Base-by-base conservation (phyloP, 2,888 invertebrate genomes). In the Acanthosepion lycidas region DNA sequence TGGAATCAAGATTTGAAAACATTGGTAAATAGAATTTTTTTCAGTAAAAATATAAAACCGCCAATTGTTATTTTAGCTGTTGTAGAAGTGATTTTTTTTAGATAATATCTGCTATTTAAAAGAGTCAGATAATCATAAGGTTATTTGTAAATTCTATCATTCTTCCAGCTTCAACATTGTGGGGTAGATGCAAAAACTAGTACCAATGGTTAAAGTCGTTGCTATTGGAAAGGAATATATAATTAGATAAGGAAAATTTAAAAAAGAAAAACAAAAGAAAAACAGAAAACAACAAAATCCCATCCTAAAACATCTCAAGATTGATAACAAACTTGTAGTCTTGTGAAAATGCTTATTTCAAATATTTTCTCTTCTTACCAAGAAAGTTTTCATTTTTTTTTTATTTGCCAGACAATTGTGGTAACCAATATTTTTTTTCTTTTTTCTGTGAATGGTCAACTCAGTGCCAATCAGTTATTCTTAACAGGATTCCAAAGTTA, bases 161-260 rank as follows among this genome's bases (percentile, higher is more conserved):
- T 78, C 78, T 78, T 78, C 78, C 78, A 78, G 78, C 78, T 78
- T 78, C 78, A 78, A 33, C 78, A 78, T 78, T 78, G 78, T 78
- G n/a, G n/a, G 15, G 18, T 78, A 78, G 78, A 78, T 78, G 78
- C 78, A 78, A 78, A 78, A 78, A 78, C 78, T 78, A 78, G 78
- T 78, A 78, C 78, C 78, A 78, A 78, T 78, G 78, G 78, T 78
- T 78, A 78, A 33, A 78, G 23, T 78, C 78, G 18, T 78, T 78
- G 78, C 78, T 78, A 78, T 78, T n/a, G n/a, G n/a, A 78, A 78
- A 59, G 59, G 59, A 78, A 78, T 78, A 78, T 78, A 78, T 78
- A 78, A 59, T 59, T 59, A 59, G 59, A 20, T 59, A 59, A 6
- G 59, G 59, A 59, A 59, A 59, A 59, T 12, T 59, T 78, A 33